Percentiles rank a stretch among this genome's conserved stretches.
These are phyloP conservation scores for Strigamia crassipes DNA, from an alignment of 2,888 invertebrate genomes.

Conservation along the genomic window DNA sequence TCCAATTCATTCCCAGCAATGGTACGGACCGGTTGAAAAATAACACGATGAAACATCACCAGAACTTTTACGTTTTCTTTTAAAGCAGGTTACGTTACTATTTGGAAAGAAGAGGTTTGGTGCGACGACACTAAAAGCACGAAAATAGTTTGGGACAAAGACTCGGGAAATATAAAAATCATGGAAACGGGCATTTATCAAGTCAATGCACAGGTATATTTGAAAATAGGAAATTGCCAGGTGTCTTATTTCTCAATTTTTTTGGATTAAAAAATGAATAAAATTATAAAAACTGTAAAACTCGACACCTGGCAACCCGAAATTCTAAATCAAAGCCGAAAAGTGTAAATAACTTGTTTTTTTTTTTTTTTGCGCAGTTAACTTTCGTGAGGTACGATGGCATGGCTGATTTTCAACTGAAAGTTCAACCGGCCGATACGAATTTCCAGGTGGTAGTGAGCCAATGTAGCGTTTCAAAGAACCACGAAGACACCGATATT, in stretches of 20 bases:
- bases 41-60: not conserved
- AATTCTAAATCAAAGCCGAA: no score
- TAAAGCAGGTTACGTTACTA: not conserved
- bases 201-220: not conserved
- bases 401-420: not conserved
- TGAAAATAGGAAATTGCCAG: not conserved
- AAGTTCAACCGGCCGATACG: not conserved
- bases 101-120: constrained; percentile 29
- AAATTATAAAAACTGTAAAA: no score
- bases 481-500: not conserved
- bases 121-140: not conserved
- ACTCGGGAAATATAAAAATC: not conserved
- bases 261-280: not conserved
- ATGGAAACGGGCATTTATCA: not conserved
- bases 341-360: not conserved
- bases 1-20: not conserved
- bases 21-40: not conserved
- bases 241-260: no score
- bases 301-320: no score
- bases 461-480: not conserved
- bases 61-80: not conserved
- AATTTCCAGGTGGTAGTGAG: not conserved
- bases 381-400: not conserved
- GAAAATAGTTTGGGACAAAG: not conserved
- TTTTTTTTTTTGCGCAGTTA: not conserved